These are phyloP conservation scores for Nematostella vectensis DNA, from an alignment of 92 coral and sea anemone species.

Conservation along the genomic window DNA sequence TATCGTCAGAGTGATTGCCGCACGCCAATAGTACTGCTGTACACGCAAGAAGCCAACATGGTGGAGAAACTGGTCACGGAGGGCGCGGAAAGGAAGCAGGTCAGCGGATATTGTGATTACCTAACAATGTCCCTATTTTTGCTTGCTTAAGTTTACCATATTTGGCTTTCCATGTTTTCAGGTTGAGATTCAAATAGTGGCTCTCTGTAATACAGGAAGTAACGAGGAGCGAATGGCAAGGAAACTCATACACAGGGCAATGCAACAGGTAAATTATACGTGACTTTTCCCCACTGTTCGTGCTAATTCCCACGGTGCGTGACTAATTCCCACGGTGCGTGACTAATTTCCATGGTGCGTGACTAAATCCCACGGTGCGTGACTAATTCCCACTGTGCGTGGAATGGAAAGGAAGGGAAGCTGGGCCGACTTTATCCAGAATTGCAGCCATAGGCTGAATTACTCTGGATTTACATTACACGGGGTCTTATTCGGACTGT, in stretches of 20 bases:
- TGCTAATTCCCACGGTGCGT: too few relatives aligned
- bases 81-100: conserved; percentile 87
- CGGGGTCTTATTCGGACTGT: too few relatives aligned
- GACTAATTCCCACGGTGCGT: too few relatives aligned
- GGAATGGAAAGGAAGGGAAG: too few relatives aligned
- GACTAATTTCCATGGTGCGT: too few relatives aligned
- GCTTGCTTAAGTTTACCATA: background rate
- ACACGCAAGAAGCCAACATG: conserved; percentile 79
- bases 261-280: conserved; percentile 90
- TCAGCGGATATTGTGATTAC: conserved; percentile 6
- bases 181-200: conserved; percentile 86
- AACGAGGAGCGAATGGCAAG: conserved; percentile 88
- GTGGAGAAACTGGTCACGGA: conserved; percentile 82
- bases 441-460: too few relatives aligned
- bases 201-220: conserved; percentile 62
- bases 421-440: too few relatives aligned
- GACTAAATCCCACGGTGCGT: too few relatives aligned
- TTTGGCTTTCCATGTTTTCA: conserved; percentile 8
- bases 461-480: too few relatives aligned
- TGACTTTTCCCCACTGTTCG: too few relatives aligned
- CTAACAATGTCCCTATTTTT: too few relatives aligned
- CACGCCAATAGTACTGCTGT: conserved; percentile 83
- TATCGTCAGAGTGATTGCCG: conserved; percentile 95
- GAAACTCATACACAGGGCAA: conserved; percentile 82
- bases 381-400: too few relatives aligned